Percentiles rank a stretch among this genome's conserved stretches.
Conservation (phyloP, 2,888 invertebrate genomes). For the Aphidius colemani region DNA sequence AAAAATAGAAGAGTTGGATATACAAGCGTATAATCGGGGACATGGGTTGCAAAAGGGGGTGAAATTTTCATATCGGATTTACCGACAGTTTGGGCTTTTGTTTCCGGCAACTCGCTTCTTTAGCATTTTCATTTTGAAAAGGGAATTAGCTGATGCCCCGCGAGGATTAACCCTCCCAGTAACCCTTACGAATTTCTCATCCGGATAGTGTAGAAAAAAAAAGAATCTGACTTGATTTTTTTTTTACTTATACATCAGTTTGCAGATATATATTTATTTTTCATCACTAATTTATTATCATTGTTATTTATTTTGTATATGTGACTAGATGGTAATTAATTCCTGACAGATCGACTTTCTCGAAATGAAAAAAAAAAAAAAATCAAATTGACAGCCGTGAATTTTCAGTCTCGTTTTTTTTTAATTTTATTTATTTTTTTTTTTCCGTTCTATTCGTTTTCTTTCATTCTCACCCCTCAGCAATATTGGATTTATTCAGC, state of each 20-base stretch:
- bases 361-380: slow-evolving; percentile 3
- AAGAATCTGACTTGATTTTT: too few species aligned
- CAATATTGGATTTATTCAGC: slow-evolving; percentile 57
- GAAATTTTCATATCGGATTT: slow-evolving; percentile 28
- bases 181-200: too few species aligned
- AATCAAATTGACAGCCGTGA: slow-evolving; percentile 21
- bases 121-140: slow-evolving; percentile 15
- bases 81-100: slow-evolving; percentile 26
- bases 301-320: background rate
- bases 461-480: slow-evolving; percentile 23
- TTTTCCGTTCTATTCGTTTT: slow-evolving; percentile 28
- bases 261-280: background rate
- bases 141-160: slow-evolving; percentile 3
- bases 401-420: slow-evolving; percentile 17
- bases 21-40: slow-evolving; percentile 24
- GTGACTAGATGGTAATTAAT: slow-evolving; percentile 16
- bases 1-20: slow-evolving; percentile 16
- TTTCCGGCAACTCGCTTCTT: slow-evolving; percentile 19
- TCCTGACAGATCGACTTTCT: slow-evolving; percentile 13
- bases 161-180: slow-evolving; percentile 9
- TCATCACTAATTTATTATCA: background rate
- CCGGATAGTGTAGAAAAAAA: too few species aligned
- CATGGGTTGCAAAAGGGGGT: slow-evolving; percentile 11
- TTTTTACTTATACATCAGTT: background rate
- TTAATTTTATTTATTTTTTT: slow-evolving; percentile 10